Evolutionary conservation across 2,113 vertebrate species (phyloP).

Genomic region (Brachirus orientalis): DNA sequence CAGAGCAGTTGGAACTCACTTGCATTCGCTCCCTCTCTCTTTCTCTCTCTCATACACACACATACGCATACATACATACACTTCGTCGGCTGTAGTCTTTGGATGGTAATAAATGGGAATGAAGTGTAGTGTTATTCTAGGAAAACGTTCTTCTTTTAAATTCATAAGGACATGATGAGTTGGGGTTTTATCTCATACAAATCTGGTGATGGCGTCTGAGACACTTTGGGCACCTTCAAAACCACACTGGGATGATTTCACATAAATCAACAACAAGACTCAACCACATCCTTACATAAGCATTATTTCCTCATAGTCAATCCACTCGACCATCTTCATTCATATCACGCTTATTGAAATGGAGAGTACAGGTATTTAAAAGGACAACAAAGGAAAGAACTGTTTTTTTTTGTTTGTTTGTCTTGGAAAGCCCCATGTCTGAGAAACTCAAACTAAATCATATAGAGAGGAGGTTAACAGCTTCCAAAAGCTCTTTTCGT

Average conservation of each 20-base stretch:
- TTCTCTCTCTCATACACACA: slow-evolving; percentile 2
- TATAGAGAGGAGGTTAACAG: slow-evolving; percentile 67
- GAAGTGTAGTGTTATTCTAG: slow-evolving; percentile 24
- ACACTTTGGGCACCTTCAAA: not conserved
- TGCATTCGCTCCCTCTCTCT: slow-evolving; percentile 8
- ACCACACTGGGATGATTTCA: slow-evolving; percentile 6
- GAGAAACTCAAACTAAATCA: slow-evolving; percentile 61
- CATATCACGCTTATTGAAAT: slow-evolving; percentile 37
- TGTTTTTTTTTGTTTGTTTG: slow-evolving; percentile 62
- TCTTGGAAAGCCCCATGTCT: slow-evolving; percentile 39
- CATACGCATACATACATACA: slow-evolving; percentile 11
- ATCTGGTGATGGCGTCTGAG: too few relatives aligned
- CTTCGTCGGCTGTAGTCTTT: slow-evolving; percentile 19
- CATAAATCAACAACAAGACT: slow-evolving; percentile 24
- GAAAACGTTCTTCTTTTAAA: slow-evolving; percentile 14
- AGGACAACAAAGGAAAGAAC: slow-evolving; percentile 38
- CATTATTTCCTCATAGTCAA: slow-evolving; percentile 14
- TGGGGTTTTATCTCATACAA: too few relatives aligned
- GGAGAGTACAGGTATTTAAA: slow-evolving; percentile 21
- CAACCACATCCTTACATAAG: slow-evolving; percentile 11
- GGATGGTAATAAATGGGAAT: slow-evolving; percentile 36
- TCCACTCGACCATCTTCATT: slow-evolving; percentile 32
- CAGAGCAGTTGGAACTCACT: slow-evolving; percentile 54
- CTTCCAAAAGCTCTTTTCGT: slow-evolving; percentile 69
- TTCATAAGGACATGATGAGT: slow-evolving; percentile 8